Base-by-base conservation (phyloP, 2,888 invertebrate genomes). In the Drosophila colorata region DNA sequence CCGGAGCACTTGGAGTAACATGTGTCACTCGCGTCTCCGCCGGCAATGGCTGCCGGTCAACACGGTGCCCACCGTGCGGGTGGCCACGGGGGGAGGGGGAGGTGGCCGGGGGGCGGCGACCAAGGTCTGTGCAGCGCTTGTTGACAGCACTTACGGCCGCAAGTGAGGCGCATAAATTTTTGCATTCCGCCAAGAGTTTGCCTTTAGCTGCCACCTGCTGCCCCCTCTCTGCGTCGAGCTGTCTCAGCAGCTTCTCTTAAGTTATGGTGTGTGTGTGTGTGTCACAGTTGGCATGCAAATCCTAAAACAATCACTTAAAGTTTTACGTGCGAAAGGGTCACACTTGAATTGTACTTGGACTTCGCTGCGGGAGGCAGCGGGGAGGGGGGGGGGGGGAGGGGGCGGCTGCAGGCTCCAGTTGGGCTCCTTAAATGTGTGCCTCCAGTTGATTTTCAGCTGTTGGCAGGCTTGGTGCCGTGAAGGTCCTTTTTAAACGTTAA, bases 91-190 rank as follows among this genome's bases (percentile, higher is more conserved):
- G 5, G n/a, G n/a, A n/a, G n/a, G n/a, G n/a, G n/a, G n/a, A n/a
- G n/a, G n/a, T n/a, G 16, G 4, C 4, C 1, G 25, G 28, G 7
- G 0, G 1, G 31, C n/a, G n/a, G 18, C 7, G 25, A 25, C n/a
- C n/a, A 25, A 25, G 25, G 6, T 25, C 18, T 14, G 65, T 67
- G 60, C 63, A 67, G 61, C 40, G 78, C 69, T 78, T 76, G 84
- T 78, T 84, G 80, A 81, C 77, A 84, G 79, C 82, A 81, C 85
- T 79, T 78, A 74, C 65, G 80, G 63, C 55, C 67, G 74, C 61
- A 67, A 80, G 78, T 78, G 71, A 68, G 46, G 35, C 68, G 74
- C 64, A 74, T 82, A 80, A 66, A 69, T 71, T 77, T 77, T 69
- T 74, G 74, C 76, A 75, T 64, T 55, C 66, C 18, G 37, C 56